Base-by-base conservation (phyloP, 2,797 vertebrate species). In the Argyrosomus regius region DNA sequence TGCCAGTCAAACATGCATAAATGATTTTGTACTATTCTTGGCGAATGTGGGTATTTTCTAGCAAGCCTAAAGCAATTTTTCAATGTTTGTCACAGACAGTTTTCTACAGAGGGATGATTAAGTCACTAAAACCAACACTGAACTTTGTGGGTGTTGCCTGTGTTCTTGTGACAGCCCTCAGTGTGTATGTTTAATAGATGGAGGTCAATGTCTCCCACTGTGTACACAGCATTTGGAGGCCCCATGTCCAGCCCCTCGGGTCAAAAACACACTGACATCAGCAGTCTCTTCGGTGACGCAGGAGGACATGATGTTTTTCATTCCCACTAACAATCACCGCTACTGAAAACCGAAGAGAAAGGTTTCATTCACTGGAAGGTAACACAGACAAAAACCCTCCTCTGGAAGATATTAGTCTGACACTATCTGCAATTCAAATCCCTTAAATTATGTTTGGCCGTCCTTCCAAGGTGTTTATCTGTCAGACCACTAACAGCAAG, bases 241-340 rank as follows among this genome's bases (percentile, higher is more conserved):
- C 71, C 35, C 20, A 75, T 6, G 9, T 68, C 85, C 80, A 73
- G 28, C 66, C 66, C 73, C 77, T 35, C 4, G 1, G 82, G 50
- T 90, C 88, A 88, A 74, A 90, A 82, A 89, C 82, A 88, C 77
- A 81, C 83, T 90, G 91, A 90, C 91, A 92, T 93, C 90, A 90
- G 86, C 87, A 39, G 78, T 64, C 68, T 81, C 75, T 53, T 64
- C 1, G 5, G 72, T 94, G 93, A 93, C 85, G 88, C 88, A 90
- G 72, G 76, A 77, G 65, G 35, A 63, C 64, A 41, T 72, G 86
- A 60, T 93, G 88, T 91, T 93, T 91, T 91, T 82, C 76, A 76
- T 64, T 78, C 43, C 75, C 54, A 60, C 57, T 35, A 49, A 84
- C 62, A 83, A 81, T 75, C 71, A 11, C 63, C 0, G 3, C 74